Base-by-base conservation (phyloP, 2,888 invertebrate species). In the Lydus trimaculatus region DNA sequence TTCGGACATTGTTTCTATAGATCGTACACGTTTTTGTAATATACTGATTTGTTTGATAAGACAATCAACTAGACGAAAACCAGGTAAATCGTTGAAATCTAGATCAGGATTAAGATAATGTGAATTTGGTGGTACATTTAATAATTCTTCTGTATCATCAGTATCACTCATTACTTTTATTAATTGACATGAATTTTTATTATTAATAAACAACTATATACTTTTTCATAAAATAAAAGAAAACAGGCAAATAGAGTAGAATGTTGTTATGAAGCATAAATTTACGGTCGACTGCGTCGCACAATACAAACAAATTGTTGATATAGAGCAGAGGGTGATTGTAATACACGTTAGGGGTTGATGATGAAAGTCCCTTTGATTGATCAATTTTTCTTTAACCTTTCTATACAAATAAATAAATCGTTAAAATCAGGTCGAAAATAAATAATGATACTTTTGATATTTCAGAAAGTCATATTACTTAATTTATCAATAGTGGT, bases 61-160 rank as follows among this genome's bases (percentile, higher is more conserved):
- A 75, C 87, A 87, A 61, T 90, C 89, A 58, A 92, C 88, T 75
- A 91, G 83, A 76, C 84, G 85, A 2, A 83, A 82, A 56, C 74
- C 78, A 31, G 73, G 73, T 31, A 64, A 64, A 43, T 63, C 65
- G 43, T 71, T 61, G 48, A 62, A 43, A 48, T 71, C 62, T 0
- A 89, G 88, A 31, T 88, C 89, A 63, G 87, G 87, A 73, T 89
- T 86, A n/a, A 91, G 87, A 31, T 89, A 82, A 79, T 92, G 90
- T 79, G 92, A 90, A 83, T 93, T 90, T 15, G 94, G 94, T 71
- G 94, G 93, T 82, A 94, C 92, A 77, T 93, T 84, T 77, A 95
- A 85, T 73, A 95, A 87, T 79, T 93, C 90, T 85, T 95, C 94
- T 5, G 94, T 95, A 86, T 94, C 94, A 88, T 94, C 94, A 71